A percentile compares a stretch with the other conserved stretches of the same genome.
Evolutionary conservation across 1,140 invertebrate species (phyloP).

Genomic region (Lepidurus couesii): DNA sequence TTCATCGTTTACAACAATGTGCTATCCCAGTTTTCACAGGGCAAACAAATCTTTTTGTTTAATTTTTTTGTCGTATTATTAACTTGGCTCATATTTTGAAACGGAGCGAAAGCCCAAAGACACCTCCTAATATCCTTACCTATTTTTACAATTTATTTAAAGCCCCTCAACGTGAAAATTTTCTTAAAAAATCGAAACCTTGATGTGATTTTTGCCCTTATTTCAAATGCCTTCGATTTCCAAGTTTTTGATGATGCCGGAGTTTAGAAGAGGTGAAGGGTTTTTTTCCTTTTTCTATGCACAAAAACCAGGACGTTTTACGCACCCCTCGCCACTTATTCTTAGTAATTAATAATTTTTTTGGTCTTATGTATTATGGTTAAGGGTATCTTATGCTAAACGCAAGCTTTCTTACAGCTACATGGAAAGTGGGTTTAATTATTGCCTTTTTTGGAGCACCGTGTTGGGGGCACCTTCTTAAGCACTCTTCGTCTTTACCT

Average conservation of each 20-base stretch:
- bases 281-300: background rate
- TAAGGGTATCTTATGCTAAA: background rate
- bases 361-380: background rate
- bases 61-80: background rate
- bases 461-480: slow-evolving; percentile 4
- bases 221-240: no score
- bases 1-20: background rate
- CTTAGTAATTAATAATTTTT: background rate
- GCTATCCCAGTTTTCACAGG: background rate
- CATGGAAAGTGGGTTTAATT: background rate
- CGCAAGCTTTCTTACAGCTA: background rate
- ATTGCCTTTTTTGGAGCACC: background rate
- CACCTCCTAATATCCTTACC: background rate
- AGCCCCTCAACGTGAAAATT: background rate
- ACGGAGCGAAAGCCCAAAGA: slow-evolving; percentile 4
- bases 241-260: no score
- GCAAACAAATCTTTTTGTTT: background rate
- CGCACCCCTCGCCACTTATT: background rate
- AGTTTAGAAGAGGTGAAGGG: background rate
- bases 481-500: background rate
- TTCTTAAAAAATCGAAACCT: no score
- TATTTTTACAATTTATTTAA: background rate
- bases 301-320: background rate
- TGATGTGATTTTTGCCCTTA: no score
- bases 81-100: background rate